Conservation (phyloP, 2,113 vertebrate species). For the Ochotona princeps region DNA sequence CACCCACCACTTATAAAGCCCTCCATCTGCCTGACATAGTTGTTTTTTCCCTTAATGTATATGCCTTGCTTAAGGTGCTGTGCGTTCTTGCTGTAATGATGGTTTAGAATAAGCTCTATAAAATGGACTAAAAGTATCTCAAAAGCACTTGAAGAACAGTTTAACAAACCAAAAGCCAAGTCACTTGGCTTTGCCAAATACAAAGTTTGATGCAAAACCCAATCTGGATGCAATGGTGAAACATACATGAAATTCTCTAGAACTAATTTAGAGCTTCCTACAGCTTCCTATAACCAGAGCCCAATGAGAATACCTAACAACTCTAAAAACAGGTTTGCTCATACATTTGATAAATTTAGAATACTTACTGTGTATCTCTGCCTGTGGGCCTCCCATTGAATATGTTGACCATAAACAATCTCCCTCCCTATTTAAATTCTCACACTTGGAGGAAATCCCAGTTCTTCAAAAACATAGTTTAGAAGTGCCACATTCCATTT, state of each 20-base stretch:
- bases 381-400: conserved; percentile 56
- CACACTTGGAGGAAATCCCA: conserved; percentile 8
- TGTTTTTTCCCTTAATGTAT: conserved; percentile 94
- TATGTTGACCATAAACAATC: conserved; percentile 33
- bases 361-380: conserved; percentile 45
- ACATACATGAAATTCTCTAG: conserved; percentile 90
- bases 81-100: conserved; percentile 91
- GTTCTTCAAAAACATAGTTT: conserved; percentile 42
- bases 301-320: conserved; percentile 77
- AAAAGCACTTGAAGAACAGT: conserved; percentile 90
- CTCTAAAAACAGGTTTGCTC: conserved; percentile 56
- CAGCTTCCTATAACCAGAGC: conserved; percentile 80
- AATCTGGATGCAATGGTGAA: conserved; percentile 95
- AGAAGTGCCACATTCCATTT: conserved; percentile 34
- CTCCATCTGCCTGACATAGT: conserved; percentile 94
- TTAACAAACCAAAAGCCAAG: conserved; percentile 90
- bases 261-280: conserved; percentile 81
- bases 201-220: conserved; percentile 91
- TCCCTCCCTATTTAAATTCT: conserved; percentile 45
- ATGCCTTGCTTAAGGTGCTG: conserved; percentile 90
- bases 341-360: conserved; percentile 38
- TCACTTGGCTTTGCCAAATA: conserved; percentile 91
- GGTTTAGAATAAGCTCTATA: conserved; percentile 85
- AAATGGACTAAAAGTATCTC: conserved; percentile 87
- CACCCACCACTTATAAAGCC: conserved; percentile 91